These are phyloP conservation scores for Parauchenoglanis ngamensis DNA, from an alignment of 2,797 vertebrate genomes.

Conservation along the genomic window DNA sequence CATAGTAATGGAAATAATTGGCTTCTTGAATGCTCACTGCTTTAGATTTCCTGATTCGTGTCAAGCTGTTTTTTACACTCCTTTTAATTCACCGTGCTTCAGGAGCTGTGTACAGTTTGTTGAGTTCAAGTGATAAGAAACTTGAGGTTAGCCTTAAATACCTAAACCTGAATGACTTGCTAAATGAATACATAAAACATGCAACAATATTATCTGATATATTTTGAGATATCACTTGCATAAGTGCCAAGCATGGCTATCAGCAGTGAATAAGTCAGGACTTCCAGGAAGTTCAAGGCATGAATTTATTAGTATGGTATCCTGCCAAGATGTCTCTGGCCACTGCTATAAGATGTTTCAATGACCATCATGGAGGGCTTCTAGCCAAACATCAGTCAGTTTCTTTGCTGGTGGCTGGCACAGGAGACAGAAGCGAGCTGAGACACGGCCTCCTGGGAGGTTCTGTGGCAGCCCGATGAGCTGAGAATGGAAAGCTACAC, in stretches of 20 bases:
- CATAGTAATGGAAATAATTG: conserved; percentile 40
- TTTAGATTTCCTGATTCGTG: conserved; percentile 23
- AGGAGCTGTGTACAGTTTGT: neutral
- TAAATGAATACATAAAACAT: neutral
- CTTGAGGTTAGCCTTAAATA: neutral
- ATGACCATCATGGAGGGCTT: too few relatives aligned
- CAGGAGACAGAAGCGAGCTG: too few relatives aligned
- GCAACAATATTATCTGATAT: neutral
- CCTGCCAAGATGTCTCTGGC: neutral
- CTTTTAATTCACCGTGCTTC: conserved; percentile 7
- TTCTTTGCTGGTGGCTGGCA: neutral
- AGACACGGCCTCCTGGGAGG: neutral
- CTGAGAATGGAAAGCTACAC: too few relatives aligned
- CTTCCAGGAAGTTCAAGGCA: neutral
- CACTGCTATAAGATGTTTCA: neutral
- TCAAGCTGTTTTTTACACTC: neutral
- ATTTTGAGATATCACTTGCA: neutral
- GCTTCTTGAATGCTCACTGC: conserved; percentile 16
- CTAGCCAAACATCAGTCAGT: neutral
- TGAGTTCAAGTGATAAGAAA: conserved; percentile 31
- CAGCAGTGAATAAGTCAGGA: neutral
- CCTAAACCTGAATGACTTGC: neutral
- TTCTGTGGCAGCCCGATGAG: too few relatives aligned
- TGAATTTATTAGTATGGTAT: neutral
- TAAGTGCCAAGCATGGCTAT: too few relatives aligned